Conservation (phyloP, 2,797 vertebrate genomes). For the Sebastes trivittatus region DNA sequence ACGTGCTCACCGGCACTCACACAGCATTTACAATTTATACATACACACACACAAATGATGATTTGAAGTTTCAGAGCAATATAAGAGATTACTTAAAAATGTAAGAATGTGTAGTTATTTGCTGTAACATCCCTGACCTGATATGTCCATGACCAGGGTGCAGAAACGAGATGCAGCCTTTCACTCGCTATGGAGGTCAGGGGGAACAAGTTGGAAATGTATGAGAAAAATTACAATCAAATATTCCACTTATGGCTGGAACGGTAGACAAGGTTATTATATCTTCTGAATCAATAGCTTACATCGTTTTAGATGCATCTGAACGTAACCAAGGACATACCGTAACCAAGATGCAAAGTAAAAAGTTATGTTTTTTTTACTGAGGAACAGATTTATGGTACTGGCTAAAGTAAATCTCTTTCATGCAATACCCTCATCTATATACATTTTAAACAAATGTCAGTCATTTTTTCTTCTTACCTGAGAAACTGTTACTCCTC, state of each 20-base stretch:
- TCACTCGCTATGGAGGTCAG: slow-evolving; percentile 14
- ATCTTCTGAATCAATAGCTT: slow-evolving; percentile 19
- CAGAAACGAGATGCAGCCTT: slow-evolving; percentile 5
- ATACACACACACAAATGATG: not conserved
- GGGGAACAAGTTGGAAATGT: slow-evolving; percentile 13
- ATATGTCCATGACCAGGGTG: not conserved
- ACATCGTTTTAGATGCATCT: not conserved
- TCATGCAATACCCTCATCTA: not conserved
- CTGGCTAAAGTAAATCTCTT: not conserved
- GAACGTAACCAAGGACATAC: not conserved
- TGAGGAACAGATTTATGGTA: not conserved
- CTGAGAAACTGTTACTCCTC: slow-evolving; percentile 26
- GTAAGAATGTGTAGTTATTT: not conserved
- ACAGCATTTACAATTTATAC: not conserved
- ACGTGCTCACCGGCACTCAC: not conserved
- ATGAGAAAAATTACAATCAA: slow-evolving; percentile 29
- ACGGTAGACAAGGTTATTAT: not conserved
- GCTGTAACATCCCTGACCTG: not conserved
- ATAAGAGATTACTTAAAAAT: not conserved
- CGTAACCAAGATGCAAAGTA: not conserved
- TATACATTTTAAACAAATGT: not conserved
- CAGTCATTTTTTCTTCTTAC: slow-evolving; percentile 45
- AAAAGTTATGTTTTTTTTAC: not conserved
- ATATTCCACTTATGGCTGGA: slow-evolving; percentile 21
- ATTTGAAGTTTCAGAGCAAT: not conserved